Evolutionary conservation across 2,113 vertebrate species (phyloP), one percentile per base, ranked within the genome.

Genomic region (Pandion haliaetus): DNA sequence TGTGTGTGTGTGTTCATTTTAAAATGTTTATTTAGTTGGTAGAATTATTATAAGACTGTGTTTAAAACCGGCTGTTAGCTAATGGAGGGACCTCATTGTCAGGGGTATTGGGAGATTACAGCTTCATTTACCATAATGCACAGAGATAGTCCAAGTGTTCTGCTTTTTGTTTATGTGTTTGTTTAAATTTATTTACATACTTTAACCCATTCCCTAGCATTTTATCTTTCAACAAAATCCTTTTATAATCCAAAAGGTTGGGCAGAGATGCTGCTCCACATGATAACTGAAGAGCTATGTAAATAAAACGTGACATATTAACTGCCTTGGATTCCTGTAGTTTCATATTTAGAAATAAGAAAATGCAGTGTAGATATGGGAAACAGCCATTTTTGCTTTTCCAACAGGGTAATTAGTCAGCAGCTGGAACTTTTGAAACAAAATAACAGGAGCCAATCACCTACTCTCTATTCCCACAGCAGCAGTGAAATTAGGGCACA

Each of bases 61-160:
- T 94, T 91, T 96, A 63, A 96, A 96, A 81, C 50, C 52, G 18
- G 58, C 78, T 93, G 93, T 97, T 98, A 97, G 93, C 84, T 98
- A 95, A 98, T 65, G 86, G 94, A 98, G 85, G 95, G 96, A 88
- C 82, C 61, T 76, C 57, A 21, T 90, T 8, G 23, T 93, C 74
- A 81, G 85, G 83, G 58, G 88, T 94, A 97, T 97, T 97, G 97
- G 93, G 87, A 96, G 85, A 97, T 97, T 90, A 89, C 29, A 50
- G 94, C 52, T 95, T 89, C 81, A 93, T 96, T 98, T 97, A 49
- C 91, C 50, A 52, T 97, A 96, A 97, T 63, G 65, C 84, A 87
- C 57, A 88, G 90, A 95, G 73, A 95, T 83, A 96, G 85, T 50
- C 80, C 90, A 59, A 96, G 90, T 42, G 82, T 61, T 95, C 89